phyloP scores from a whole-genome alignment of 2,888 invertebrate species.

The Callimorpha dominula region DNA sequence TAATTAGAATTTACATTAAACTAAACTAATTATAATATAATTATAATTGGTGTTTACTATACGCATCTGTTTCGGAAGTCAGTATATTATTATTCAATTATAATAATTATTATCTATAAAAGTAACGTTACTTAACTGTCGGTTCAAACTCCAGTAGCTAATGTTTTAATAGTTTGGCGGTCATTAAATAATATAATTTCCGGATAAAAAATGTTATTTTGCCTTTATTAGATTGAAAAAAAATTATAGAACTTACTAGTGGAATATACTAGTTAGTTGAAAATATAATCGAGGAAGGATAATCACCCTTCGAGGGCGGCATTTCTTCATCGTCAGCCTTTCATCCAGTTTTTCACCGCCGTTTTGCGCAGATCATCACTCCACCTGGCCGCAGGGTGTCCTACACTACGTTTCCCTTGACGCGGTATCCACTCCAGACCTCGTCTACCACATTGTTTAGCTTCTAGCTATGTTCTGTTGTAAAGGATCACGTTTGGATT shows the following conservation, averaged over 20 bases:
- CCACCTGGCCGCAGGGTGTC: too few relatives aligned
- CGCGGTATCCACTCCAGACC: too few relatives aligned
- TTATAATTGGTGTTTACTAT: constrained; percentile 20
- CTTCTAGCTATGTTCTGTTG: too few relatives aligned
- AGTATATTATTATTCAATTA: constrained; percentile 16
- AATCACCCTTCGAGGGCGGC: too few relatives aligned
- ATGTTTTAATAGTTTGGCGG: constrained; percentile 6
- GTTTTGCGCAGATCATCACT: too few relatives aligned
- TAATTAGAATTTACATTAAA: constrained; percentile 9
- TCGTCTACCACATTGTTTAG: too few relatives aligned
- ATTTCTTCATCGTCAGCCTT: too few relatives aligned
- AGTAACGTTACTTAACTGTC: constrained; percentile 5
- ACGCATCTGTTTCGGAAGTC: constrained; percentile 26
- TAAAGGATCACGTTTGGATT: too few relatives aligned
- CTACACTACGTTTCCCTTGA: too few relatives aligned
- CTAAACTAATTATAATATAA: constrained; percentile 25
- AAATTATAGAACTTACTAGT: not conserved
- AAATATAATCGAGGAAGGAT: too few relatives aligned
- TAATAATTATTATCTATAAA: constrained; percentile 7
- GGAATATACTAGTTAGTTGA: too few relatives aligned
- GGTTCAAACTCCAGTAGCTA: constrained; percentile 15
- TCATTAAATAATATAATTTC: constrained; percentile 13
- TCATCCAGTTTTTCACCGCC: too few relatives aligned
- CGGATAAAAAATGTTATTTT: constrained; percentile 4
- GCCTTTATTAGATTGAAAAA: not conserved